A percentile compares a stretch with the other conserved stretches of the same genome.
These are phyloP conservation scores for Xylocopa sonorina DNA, from an alignment of 1,140 invertebrate species.

Conservation along the genomic window DNA sequence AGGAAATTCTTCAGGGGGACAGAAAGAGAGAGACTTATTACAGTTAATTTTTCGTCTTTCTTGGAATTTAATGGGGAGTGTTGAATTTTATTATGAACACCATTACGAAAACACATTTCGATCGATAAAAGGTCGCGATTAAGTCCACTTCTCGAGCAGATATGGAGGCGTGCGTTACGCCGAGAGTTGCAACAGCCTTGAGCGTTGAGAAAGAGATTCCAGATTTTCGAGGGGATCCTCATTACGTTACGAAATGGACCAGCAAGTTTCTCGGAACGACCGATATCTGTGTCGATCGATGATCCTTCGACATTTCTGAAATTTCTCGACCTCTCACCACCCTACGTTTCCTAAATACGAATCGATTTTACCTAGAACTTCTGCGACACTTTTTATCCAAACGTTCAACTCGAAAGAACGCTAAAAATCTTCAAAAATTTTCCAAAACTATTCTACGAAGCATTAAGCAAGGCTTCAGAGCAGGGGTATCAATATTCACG, in stretches of 20 bases:
- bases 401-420: no score
- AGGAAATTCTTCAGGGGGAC: no score
- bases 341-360: not conserved
- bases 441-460: not conserved
- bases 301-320: constrained; percentile 24
- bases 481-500: constrained; percentile 5
- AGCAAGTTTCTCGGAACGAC: constrained; percentile 18
- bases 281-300: constrained; percentile 17
- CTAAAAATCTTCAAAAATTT: not conserved
- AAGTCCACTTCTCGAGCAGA: constrained; percentile 9
- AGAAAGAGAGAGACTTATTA: no score
- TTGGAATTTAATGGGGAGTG: not conserved
- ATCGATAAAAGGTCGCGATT: constrained; percentile 23
- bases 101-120: constrained; percentile 10
- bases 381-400: no score
- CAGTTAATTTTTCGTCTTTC: not conserved
- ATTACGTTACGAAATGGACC: constrained; percentile 41
- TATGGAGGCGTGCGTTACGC: constrained; percentile 9
- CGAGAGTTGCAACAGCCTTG: constrained; percentile 13
- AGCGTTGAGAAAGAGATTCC: constrained; percentile 14
- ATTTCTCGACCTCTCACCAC: constrained; percentile 15
- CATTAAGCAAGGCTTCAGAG: no score
- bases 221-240: constrained; percentile 45
- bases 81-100: constrained; percentile 2
- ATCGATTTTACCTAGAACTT: not conserved